Evolutionary conservation across 2,888 invertebrate species (phyloP), one percentile per base, ranked within the genome.

Genomic region (Agrotis puta): DNA sequence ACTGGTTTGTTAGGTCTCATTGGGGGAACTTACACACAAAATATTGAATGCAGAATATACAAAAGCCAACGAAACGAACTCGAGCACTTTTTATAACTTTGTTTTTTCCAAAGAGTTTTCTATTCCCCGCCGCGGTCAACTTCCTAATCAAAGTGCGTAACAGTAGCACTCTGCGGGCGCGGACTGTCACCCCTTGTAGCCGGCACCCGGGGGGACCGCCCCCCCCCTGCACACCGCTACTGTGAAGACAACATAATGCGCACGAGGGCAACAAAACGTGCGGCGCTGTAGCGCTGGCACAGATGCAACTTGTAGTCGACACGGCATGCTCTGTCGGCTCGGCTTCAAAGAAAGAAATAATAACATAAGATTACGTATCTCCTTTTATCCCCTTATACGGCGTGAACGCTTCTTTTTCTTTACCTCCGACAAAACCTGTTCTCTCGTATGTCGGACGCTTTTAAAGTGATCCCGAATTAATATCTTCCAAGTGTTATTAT

Each of bases 291-390:
- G 11, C 69, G 27, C 57, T 20, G 59, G 65, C 74, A 77, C 81
- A 72, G 77, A 79, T 82, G 80, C 84, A 85, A 82, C 80, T 83
- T 84, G 79, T 85, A 81, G 85, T 77, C 45, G 67, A 71, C 81
- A 79, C 86, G 87, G 88, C 87, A 85, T 84, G 85, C 83, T 77
- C 64, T 74, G 80, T 79, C 86, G 86, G 87, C 91, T 88, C 92
- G 93, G 94, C 93, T 90, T 94, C 94, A 94, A 94, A 94, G 94
- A 94, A 94, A 94, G 94, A 86, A 88, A 90, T 93, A 94, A 94
- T 94, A 94, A 94, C 92, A 92, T 91, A 93, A 92, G 92, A 94
- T 94, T 94, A 93, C 77, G 82, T 82, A 82, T 82, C 83, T 80
- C 69, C 83, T 89, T 88, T 89, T 90, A 91, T 90, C 92, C 89